A percentile compares a stretch with the other conserved stretches of the same genome.
Conservation (phyloP, 2,113 vertebrate species). For the Neogobius melanostomus region DNA sequence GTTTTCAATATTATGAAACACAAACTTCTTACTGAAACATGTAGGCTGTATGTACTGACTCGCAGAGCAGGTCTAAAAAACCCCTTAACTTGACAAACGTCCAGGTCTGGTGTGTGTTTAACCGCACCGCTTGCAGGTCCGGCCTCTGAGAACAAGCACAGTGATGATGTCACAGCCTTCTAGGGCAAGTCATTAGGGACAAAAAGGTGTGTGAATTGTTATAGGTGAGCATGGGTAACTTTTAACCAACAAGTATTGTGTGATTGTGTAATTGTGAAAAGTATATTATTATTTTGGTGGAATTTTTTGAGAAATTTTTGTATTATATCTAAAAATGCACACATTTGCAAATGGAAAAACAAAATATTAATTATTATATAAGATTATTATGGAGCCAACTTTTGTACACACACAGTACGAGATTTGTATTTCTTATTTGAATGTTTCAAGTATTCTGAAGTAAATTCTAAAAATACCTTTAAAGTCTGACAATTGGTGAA, state of each 20-base stretch:
- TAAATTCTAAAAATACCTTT: too few species aligned
- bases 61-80: too few species aligned
- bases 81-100: neutral
- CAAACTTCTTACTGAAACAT: neutral
- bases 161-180: conserved; percentile 48
- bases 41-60: neutral
- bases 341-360: neutral
- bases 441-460: neutral
- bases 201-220: conserved; percentile 36
- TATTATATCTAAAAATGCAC: neutral
- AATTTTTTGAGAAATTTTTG: too few species aligned
- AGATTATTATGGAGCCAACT: neutral
- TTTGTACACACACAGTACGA: neutral
- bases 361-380: neutral
- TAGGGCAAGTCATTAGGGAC: conserved; percentile 54
- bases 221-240: neutral
- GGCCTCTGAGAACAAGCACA: conserved; percentile 19
- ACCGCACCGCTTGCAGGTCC: conserved; percentile 1
- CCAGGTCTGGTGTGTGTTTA: neutral
- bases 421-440: neutral
- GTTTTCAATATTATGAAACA: neutral
- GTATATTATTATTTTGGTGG: neutral
- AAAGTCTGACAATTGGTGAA: too few species aligned
- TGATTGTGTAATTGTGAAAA: neutral
- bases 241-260: neutral